These are phyloP conservation scores for Cotesia vestalis DNA, from an alignment of 1,140 invertebrate genomes.

Conservation along the genomic window DNA sequence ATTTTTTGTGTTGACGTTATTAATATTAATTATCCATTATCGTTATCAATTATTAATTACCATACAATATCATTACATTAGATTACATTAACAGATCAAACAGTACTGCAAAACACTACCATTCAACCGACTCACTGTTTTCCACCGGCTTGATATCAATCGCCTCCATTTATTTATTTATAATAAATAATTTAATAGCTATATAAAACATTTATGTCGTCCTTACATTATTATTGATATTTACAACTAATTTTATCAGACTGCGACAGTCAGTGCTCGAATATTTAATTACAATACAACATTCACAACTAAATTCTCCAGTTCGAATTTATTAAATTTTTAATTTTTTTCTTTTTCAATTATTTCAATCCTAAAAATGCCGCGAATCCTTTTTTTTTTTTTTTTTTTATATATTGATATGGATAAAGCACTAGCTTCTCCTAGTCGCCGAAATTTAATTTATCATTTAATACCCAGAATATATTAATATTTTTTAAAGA, in stretches of 20 bases:
- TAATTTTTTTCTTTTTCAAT: slow-evolving; percentile 24
- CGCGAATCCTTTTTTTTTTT: slow-evolving; percentile 31
- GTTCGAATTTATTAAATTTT: neutral
- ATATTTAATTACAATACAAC: too few relatives aligned
- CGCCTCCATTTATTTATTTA: slow-evolving; percentile 42
- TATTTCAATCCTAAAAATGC: slow-evolving; percentile 24
- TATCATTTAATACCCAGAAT: neutral
- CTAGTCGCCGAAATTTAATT: slow-evolving; percentile 37
- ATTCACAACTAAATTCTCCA: too few relatives aligned
- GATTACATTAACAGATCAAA: neutral
- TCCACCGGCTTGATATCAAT: slow-evolving; percentile 31
- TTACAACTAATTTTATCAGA: slow-evolving; percentile 54
- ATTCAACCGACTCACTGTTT: slow-evolving; percentile 2
- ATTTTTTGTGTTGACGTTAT: slow-evolving; percentile 32
- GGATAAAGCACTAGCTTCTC: slow-evolving; percentile 46
- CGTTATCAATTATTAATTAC: too few relatives aligned
- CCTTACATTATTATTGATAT: slow-evolving; percentile 48
- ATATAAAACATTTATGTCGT: slow-evolving; percentile 57
- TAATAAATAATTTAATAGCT: slow-evolving; percentile 64
- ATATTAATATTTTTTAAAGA: neutral
- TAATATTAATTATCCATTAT: slow-evolving; percentile 19
- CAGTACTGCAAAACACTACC: neutral
- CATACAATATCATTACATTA: slow-evolving; percentile 27
- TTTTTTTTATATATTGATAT: slow-evolving; percentile 47
- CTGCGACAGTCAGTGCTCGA: slow-evolving; percentile 21